Evolutionary conservation across 2,113 vertebrate species (phyloP), one percentile per base, ranked within the genome.

Genomic region (Hiodon alosoides): DNA sequence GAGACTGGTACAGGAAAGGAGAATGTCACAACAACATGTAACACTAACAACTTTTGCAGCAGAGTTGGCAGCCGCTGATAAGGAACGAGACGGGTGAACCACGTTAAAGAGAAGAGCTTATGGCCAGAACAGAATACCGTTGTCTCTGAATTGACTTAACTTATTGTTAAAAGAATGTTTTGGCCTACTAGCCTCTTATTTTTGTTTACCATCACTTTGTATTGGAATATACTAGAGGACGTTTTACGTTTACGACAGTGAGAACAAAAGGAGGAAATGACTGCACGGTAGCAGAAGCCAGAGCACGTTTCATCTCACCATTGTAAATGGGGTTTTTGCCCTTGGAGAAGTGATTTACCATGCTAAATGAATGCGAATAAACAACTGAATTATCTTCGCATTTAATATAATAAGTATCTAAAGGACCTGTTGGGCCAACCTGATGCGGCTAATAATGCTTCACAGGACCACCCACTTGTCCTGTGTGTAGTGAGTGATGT

Each of bases 11-110:
- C 70, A 13, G 54, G 55, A 71, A 31, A 71, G 10, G 14, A 48
- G 55, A 17, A 48, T 71, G 70, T 71, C 70, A 31, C 70, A 59
- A 59, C 17, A 71, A 59, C 54, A 59, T 48, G 57, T 71, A 58
- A 60, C 57, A 13, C 58, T 50, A 59, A 55, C 70, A 11, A 71
- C 58, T 14, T 47, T 48, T 52, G 11, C 7, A 60, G 70, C 55
- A 16, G 17, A 60, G 16, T 13, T 13, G 57, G 31, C 70, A 48
- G 70, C 31, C 31, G 52, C 52, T 53, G 6, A 55, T 48, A 59
- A 13, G 5, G 60, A 71, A 14, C 14, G 48, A 4, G 7, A 57
- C 5, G 58, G 47, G 58, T 70, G 16, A 16, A 53, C 11, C 66
- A 14, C 58, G 14, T 50, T 7, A 52, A 46, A 52, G 9, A 60